Percentiles rank a stretch among this genome's conserved stretches.
Conservation (phyloP, 1,140 invertebrate genomes). For the Maconellicoccus hirsutus region DNA sequence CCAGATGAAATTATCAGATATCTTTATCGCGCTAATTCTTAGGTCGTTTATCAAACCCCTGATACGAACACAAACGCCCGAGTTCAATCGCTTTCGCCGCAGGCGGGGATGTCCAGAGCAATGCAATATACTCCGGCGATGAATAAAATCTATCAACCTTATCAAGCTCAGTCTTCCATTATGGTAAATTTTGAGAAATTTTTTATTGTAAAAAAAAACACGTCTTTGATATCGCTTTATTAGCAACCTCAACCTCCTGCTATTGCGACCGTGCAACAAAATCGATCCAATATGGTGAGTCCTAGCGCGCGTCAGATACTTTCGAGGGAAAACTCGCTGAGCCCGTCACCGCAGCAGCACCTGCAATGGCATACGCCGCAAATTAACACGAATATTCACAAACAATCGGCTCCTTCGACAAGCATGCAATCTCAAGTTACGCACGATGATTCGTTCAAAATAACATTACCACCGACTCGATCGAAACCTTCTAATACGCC, state of each 20-base stretch:
- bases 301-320: slow-evolving; percentile 25
- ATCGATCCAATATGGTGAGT: slow-evolving; percentile 17
- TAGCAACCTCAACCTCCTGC: neutral
- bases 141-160: slow-evolving; percentile 10
- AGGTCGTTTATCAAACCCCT: neutral
- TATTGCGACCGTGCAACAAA: neutral
- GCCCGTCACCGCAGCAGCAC: slow-evolving; percentile 24
- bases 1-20: neutral
- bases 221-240: neutral
- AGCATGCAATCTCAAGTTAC: slow-evolving; percentile 30
- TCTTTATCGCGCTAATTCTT: neutral
- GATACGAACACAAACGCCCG: neutral
- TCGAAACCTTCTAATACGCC: slow-evolving; percentile 20
- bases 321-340: slow-evolving; percentile 25
- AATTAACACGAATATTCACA: slow-evolving; percentile 33
- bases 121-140: neutral
- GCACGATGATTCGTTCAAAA: slow-evolving; percentile 43
- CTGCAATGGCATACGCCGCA: slow-evolving; percentile 54
- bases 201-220: neutral
- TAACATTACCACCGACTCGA: slow-evolving; percentile 31
- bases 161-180: neutral
- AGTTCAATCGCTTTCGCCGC: neutral
- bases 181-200: neutral
- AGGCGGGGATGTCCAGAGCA: neutral
- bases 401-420: slow-evolving; percentile 6